These are phyloP conservation scores for Dinoponera quadriceps DNA, from an alignment of 1,140 invertebrate genomes.

Conservation along the genomic window DNA sequence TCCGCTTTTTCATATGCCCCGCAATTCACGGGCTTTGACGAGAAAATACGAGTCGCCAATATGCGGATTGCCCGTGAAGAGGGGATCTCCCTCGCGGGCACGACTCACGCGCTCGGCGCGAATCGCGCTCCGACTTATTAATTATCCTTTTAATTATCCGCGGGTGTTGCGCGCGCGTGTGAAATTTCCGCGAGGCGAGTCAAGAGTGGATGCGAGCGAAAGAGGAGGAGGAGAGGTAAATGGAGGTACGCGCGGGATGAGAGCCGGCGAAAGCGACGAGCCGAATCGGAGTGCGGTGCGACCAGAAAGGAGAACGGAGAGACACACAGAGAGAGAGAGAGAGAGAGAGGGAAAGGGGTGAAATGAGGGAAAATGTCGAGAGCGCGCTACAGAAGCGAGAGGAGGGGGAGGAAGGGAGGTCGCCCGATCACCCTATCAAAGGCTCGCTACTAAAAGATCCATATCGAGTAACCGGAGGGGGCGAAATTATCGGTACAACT, in stretches of 20 bases:
- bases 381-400: slow-evolving; percentile 8
- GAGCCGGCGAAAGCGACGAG: slow-evolving; percentile 39
- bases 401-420: slow-evolving; percentile 62
- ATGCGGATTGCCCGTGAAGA: not conserved
- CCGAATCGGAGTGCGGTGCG: slow-evolving; percentile 46
- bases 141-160: slow-evolving; percentile 76
- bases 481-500: slow-evolving; percentile 80
- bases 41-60: no score
- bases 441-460: slow-evolving; percentile 80
- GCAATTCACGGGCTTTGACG: no score
- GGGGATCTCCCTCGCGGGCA: not conserved
- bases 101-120: slow-evolving; percentile 18
- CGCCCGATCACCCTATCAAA: slow-evolving; percentile 79
- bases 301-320: slow-evolving; percentile 27
- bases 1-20: no score
- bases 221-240: slow-evolving; percentile 28
- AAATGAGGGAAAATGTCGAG: slow-evolving; percentile 54
- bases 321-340: not conserved
- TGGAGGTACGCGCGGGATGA: not conserved
- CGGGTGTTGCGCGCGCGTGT: slow-evolving; percentile 46
- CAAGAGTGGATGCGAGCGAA: slow-evolving; percentile 42
- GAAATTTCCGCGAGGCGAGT: slow-evolving; percentile 51
- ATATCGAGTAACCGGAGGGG: slow-evolving; percentile 80
- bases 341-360: slow-evolving; percentile 54
- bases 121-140: slow-evolving; percentile 67